Conservation (phyloP, 2,888 invertebrate species). For the Tenthredo livida region DNA sequence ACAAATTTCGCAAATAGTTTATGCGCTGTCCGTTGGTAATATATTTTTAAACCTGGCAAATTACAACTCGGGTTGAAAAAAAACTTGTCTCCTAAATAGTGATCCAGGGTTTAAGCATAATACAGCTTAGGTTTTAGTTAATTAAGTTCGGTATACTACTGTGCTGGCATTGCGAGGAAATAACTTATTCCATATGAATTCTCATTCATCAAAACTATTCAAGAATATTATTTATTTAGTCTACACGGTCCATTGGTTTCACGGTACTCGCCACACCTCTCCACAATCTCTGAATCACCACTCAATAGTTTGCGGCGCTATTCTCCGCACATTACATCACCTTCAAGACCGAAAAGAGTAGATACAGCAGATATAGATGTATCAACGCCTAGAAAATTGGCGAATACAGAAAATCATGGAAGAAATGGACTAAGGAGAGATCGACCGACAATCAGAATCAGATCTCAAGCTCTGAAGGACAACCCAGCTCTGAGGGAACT, state of each 20-base stretch:
- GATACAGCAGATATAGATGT: conserved; percentile 94
- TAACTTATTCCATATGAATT: conserved; percentile 5
- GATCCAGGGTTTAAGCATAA: background rate
- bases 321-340: conserved; percentile 62
- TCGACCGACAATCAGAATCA: conserved; percentile 75
- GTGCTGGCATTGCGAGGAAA: background rate
- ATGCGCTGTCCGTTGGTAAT: conserved; percentile 33
- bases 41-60: conserved; percentile 48
- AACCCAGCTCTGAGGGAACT: conserved; percentile 75
- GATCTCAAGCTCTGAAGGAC: conserved; percentile 76
- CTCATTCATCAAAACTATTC: background rate
- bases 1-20: conserved; percentile 33
- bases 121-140: background rate
- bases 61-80: conserved; percentile 3
- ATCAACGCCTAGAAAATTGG: conserved; percentile 78
- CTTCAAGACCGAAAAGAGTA: conserved; percentile 85
- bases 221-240: conserved; percentile 52
- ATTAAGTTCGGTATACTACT: background rate
- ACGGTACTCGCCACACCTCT: conserved; percentile 86
- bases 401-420: conserved; percentile 59
- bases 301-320: conserved; percentile 71
- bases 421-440: conserved; percentile 67
- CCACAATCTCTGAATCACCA: conserved; percentile 85
- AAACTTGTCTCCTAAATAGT: background rate
- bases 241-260: conserved; percentile 70